Base-by-base conservation (phyloP, 2,797 vertebrate genomes). In the Heteromormyrus szaboi region DNA sequence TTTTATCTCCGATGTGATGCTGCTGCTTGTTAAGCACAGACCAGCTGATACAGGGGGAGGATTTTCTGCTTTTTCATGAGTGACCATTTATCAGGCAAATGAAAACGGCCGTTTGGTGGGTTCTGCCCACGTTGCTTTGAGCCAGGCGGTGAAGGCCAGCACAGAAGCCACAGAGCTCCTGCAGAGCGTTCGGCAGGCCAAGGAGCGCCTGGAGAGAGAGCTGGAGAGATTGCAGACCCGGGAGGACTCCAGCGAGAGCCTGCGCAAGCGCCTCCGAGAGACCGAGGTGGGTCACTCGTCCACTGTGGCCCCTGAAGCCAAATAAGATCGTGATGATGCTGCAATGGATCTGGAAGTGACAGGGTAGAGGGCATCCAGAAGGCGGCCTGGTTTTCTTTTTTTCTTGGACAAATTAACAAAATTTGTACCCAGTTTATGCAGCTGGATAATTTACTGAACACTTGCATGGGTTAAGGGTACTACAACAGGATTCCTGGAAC, bases 201-300 rank as follows among this genome's bases (percentile, higher is more conserved):
- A 99, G 93, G 99, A 99, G 56, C 95, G 95, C 0, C 90, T 95
- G 89, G 99, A 99, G 93, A 95, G 97, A 22, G 98, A 99, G 86
- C 83, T 99, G 88, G 97, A 99, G 94, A 96, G 97, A 91, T 95
- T 99, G 50, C 97, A 98, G 93, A 97, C 96, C 91, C 95, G 97
- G 4, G 98, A 99, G 88, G 98, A 98, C 91, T 98, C 97, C 25
- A 98, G 97, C 0, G 98, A 99, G 95, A 98, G 97, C 93, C 97
- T 99, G 90, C 97, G 96, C 85, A 96, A 98, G 94, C 98, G 98
- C 93, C 94, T 99, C 88, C 94, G 97, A 37, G 99, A 99, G 92
- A 98, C 98, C 0, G 99, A 99, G 96, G 99, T 98, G 90, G 44
- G 68, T 33, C 29, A 12, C 11, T 14, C 96, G 96, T 90, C 94